phyloP scores from a whole-genome alignment of 2,888 invertebrate species.

The Odontomyia ornata region DNA sequence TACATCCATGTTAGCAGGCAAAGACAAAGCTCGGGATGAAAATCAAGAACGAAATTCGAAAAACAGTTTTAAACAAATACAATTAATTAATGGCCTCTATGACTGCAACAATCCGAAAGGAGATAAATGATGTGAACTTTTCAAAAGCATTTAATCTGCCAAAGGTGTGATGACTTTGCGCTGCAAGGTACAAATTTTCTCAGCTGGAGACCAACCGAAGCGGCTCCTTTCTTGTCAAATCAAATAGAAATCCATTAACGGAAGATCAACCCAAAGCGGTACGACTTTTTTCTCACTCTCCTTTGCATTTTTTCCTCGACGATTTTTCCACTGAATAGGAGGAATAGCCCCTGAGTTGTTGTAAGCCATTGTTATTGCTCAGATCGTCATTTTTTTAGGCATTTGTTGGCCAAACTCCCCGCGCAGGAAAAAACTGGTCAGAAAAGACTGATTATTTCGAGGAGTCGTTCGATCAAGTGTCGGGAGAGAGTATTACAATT shows the following conservation, averaged over 20 bases:
- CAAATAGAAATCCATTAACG: slow-evolving; percentile 45
- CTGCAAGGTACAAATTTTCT: slow-evolving; percentile 50
- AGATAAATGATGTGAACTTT: slow-evolving; percentile 45
- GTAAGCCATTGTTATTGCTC: not conserved
- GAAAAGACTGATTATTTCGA: slow-evolving; percentile 31
- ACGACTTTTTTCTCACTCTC: slow-evolving; percentile 3
- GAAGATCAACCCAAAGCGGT: slow-evolving; percentile 37
- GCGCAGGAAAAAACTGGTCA: not conserved
- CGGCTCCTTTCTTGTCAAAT: slow-evolving; percentile 46
- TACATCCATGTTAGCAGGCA: not conserved
- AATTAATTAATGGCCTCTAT: slow-evolving; percentile 44
- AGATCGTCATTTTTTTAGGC: not conserved
- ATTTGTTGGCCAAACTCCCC: not conserved
- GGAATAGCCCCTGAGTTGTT: not conserved
- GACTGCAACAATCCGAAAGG: slow-evolving; percentile 14
- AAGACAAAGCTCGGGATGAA: not conserved
- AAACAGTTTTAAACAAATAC: slow-evolving; percentile 45
- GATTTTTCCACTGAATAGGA: slow-evolving; percentile 24
- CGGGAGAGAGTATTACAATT: not conserved
- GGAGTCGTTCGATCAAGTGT: slow-evolving; percentile 1
- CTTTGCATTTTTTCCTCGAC: not conserved
- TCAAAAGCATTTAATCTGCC: slow-evolving; percentile 43
- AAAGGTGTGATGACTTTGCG: slow-evolving; percentile 48
- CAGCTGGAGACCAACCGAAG: slow-evolving; percentile 50
- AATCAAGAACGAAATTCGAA: slow-evolving; percentile 26